Conservation (phyloP, 2,797 vertebrate species). For the Microchirus variegatus region DNA sequence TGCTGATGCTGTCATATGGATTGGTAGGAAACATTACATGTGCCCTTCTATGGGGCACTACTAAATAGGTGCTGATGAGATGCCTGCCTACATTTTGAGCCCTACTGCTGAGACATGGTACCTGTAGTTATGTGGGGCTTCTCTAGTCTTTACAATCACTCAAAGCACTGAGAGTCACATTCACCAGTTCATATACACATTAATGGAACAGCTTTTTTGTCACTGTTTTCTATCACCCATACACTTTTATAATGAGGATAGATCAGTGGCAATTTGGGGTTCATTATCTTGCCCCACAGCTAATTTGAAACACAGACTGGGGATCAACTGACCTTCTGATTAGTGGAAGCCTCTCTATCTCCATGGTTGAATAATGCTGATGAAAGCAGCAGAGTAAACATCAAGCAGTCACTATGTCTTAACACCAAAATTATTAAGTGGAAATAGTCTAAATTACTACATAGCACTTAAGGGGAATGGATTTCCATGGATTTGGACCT, state of each 20-base stretch:
- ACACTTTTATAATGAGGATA: neutral
- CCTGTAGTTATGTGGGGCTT: neutral
- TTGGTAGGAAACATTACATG: no score
- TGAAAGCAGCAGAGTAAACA: neutral
- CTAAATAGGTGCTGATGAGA: no score
- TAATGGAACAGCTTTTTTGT: neutral
- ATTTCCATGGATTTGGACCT: neutral
- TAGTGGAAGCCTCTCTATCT: neutral
- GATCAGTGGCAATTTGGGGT: neutral
- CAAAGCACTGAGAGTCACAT: neutral
- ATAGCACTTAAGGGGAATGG: neutral
- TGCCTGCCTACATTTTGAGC: no score
- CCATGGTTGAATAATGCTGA: neutral
- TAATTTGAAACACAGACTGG: neutral
- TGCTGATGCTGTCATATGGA: no score
- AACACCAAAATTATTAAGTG: neutral
- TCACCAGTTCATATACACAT: neutral
- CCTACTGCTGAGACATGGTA: neutral
- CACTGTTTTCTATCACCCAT: neutral
- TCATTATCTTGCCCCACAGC: constrained; percentile 1
- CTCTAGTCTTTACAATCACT: neutral
- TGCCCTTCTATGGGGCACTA: no score
- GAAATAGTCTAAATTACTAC: neutral
- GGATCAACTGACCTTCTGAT: constrained; percentile 2
- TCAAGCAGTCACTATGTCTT: neutral